phyloP scores from a whole-genome alignment of 2,797 vertebrate species.

The Oreochromis grahami region DNA sequence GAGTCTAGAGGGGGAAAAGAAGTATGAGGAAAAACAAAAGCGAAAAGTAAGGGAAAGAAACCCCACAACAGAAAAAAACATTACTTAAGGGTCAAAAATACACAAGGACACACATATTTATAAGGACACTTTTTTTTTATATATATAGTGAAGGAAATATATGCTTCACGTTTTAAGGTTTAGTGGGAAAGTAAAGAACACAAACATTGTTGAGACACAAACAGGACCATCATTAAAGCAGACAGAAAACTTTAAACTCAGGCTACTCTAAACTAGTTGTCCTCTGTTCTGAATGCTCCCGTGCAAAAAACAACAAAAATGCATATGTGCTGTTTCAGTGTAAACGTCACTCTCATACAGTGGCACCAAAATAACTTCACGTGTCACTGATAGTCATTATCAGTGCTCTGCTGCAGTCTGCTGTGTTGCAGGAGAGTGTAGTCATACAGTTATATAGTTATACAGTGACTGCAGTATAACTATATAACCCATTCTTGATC shows the following conservation, averaged over 20 bases:
- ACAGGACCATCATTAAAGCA: not conserved
- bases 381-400: not conserved
- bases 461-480: not conserved
- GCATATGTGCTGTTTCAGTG: not conserved
- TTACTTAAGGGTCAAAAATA: not conserved
- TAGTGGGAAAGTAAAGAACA: not conserved
- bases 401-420: not conserved
- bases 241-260: not conserved
- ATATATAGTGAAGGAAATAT: not conserved
- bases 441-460: not conserved
- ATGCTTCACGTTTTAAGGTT: not conserved
- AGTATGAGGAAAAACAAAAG: not conserved
- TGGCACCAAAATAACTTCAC: not conserved
- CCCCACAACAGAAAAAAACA: not conserved
- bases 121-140: not conserved
- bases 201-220: not conserved
- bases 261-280: not conserved
- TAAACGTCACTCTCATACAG: not conserved
- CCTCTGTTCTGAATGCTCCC: not conserved
- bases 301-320: not conserved
- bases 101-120: accelerated
- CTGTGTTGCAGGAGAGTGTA: not conserved
- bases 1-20: not conserved
- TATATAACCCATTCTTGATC: not conserved
- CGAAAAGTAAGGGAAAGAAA: not conserved